Evolutionary conservation across 2,888 invertebrate genomes (phyloP), one percentile per base, ranked within the genome.

Genomic region (Diarsia rubi): DNA sequence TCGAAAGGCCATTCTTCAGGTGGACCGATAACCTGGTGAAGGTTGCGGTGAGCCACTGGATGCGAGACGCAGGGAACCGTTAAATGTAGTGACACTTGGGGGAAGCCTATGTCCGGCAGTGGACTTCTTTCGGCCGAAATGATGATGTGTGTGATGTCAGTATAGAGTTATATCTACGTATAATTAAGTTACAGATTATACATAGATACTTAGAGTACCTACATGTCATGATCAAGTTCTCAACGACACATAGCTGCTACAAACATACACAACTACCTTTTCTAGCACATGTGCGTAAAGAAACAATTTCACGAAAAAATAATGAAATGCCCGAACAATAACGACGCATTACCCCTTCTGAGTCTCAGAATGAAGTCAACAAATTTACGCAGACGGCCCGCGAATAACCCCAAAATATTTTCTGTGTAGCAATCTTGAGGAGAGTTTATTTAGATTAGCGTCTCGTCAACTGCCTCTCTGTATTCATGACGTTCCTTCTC

Each of bases 361-460:
- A 81, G 59, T 65, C 65, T 83, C 75, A 75, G 82, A 82, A 78
- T 81, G 85, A 73, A 89, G 86, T 90, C 87, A 84, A 87, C 85
- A 83, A 86, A 89, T 89, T 89, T 83, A 83, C 85, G 73, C 78
- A 79, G 84, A 85, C 81, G 73, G 83, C 75, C 69, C 79, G 78
- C 83, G 81, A 89, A 90, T 86, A 88, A 81, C 85, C 87, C 88
- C 69, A 88, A 92, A 92, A 91, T 90, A 92, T 91, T 91, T 90
- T 88, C 87, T 84, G 71, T 81, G 83, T 84, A 86, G 89, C 89
- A 90, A 91, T 90, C 87, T 89, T 82, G 82, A 81, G 86, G 87
- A 79, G 88, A 86, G 89, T 91, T 92, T 93, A 92, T 92, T 93
- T 91, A 92, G 92, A 93, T 93, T 93, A 93, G 89, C 88, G 88